phyloP scores from a whole-genome alignment of 2,888 invertebrate genomes.

The Pyralis farinalis region DNA sequence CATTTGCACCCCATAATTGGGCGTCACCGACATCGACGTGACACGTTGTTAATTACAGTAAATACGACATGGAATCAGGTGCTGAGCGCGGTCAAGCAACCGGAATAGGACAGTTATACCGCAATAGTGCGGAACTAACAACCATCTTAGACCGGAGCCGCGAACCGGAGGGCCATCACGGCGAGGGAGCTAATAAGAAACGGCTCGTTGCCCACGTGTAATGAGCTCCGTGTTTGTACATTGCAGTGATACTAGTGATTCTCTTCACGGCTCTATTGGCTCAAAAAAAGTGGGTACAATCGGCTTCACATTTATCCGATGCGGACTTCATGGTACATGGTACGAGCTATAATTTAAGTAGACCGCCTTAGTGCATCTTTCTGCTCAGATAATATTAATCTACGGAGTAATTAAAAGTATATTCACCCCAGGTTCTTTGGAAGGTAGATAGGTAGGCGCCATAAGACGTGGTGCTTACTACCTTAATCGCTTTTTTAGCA shows the following conservation, averaged over 20 bases:
- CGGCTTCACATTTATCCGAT: too few relatives aligned
- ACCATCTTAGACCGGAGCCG: slow-evolving; percentile 19
- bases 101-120: slow-evolving; percentile 38
- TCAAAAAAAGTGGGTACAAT: not conserved
- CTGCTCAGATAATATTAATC: too few relatives aligned
- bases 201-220: slow-evolving; percentile 35
- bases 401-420: too few relatives aligned
- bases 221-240: slow-evolving; percentile 22
- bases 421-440: too few relatives aligned
- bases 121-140: slow-evolving; percentile 51
- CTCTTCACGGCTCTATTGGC: slow-evolving; percentile 2
- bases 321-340: too few relatives aligned
- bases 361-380: too few relatives aligned
- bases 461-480: too few relatives aligned
- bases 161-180: slow-evolving; percentile 27
- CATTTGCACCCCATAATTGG: too few relatives aligned
- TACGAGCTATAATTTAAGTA: too few relatives aligned
- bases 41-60: not conserved
- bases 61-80: slow-evolving; percentile 13
- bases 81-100: slow-evolving; percentile 26
- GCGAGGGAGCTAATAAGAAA: slow-evolving; percentile 34
- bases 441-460: too few relatives aligned
- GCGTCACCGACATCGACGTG: too few relatives aligned
- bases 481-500: too few relatives aligned
- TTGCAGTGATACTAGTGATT: not conserved